Evolutionary conservation across 2,797 vertebrate species (phyloP), one percentile per base, ranked within the genome.

Genomic region (Furcifer pardalis): DNA sequence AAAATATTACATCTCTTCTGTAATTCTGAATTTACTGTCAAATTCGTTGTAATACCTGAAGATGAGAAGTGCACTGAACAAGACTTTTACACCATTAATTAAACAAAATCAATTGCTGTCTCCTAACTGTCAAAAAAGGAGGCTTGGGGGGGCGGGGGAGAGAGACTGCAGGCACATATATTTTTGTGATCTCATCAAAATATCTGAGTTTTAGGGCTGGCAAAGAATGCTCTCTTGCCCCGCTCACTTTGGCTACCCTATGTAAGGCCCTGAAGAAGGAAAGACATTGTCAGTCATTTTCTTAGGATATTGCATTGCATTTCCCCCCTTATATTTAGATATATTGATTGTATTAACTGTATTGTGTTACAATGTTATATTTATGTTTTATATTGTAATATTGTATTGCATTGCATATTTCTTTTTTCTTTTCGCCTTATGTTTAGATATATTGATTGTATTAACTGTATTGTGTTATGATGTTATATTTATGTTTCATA

Each of bases 111-210:
- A 71, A 7, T 65, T 78, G 74, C 83, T 86, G 69, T 25, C 9
- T 85, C 85, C 30, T 84, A 84, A 83, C 12, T 80, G 12, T 77
- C 83, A 79, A 87, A 86, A 71, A 17, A 44, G 44, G 30, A 17
- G 32, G 27, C 44, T n/a, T 89, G 44, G 1, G 66, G 8, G 49
- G 13, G 81, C 86, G 88, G n/a, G 44, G 1, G 66, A 7, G 49
- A 13, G 81, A 87, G 88, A 32, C 15, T 17, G 71, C 86, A 68
- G 77, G 84, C 15, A 73, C 84, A 78, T 86, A 86, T 90, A 40
- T 77, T 82, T 78, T 77, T 72, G 19, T 60, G 21, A 74, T 21
- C 5, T 59, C 35, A 63, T 32, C 37, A 68, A 81, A 81, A n/a
- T 42, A 46, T 6, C 23, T 65, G 1, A 7, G 27, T 44, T 78